Conservation (phyloP, 2,113 vertebrate genomes). For the Henicopernis longicauda region DNA sequence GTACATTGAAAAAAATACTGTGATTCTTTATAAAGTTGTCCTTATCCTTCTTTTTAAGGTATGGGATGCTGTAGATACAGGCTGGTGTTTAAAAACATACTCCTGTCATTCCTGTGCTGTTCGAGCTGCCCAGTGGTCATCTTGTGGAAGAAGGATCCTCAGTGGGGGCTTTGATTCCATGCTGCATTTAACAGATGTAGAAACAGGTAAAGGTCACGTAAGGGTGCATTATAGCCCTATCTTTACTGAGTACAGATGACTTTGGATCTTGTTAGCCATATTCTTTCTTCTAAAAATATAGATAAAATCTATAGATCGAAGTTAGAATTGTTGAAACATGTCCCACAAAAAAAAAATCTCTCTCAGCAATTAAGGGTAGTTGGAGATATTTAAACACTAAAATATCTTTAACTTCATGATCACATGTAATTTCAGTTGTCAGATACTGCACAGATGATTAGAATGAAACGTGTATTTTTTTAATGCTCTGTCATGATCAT, state of each 20-base stretch:
- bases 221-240: not conserved
- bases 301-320: not conserved
- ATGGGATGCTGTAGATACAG: conserved; percentile 88
- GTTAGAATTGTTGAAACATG: not conserved
- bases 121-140: conserved; percentile 85
- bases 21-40: not conserved
- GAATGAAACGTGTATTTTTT: not conserved
- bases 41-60: conserved; percentile 74
- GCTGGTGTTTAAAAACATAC: conserved; percentile 82
- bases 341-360: not conserved
- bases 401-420: not conserved
- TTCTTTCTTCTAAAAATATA: not conserved
- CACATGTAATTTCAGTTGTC: not conserved
- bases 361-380: not conserved
- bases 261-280: not conserved
- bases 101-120: conserved; percentile 82
- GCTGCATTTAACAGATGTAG: conserved; percentile 84
- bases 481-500: not conserved
- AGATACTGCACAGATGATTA: not conserved
- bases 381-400: not conserved
- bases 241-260: not conserved
- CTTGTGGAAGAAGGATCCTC: conserved; percentile 84
- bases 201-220: conserved; percentile 80
- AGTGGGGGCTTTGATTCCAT: conserved; percentile 90
- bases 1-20: not conserved